phyloP scores from a whole-genome alignment of 1,140 invertebrate species.

The Bilobella aurantiaca region DNA sequence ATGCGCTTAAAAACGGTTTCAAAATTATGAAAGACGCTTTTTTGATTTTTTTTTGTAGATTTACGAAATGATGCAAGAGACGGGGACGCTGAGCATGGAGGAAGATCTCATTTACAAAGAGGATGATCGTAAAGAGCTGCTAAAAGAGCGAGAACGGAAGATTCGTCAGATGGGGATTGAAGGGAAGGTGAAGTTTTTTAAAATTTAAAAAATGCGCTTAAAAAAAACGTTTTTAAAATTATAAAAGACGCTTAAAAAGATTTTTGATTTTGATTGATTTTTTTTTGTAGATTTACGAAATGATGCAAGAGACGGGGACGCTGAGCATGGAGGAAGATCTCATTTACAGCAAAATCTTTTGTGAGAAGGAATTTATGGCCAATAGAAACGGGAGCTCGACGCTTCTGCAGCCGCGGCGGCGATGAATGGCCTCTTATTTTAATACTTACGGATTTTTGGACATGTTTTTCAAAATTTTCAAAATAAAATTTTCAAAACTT shows the following conservation, averaged over 20 bases:
- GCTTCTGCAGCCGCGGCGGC: neutral
- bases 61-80: neutral
- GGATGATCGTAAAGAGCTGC: constrained; percentile 33
- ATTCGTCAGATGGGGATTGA: neutral
- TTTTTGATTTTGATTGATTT: no score
- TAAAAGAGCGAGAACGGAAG: neutral
- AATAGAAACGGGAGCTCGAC: neutral
- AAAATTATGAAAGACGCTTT: no score
- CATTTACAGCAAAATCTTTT: neutral
- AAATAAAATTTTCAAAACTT: neutral
- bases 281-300: neutral
- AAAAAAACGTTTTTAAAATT: no score
- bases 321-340: neutral
- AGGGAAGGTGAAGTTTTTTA: neutral
- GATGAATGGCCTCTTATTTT: neutral
- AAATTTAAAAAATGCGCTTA: no score
- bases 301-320: neutral
- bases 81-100: neutral
- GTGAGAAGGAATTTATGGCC: neutral
- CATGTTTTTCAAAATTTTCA: neutral
- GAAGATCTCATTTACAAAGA: neutral
- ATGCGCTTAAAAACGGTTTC: no score
- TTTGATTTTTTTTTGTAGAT: neutral
- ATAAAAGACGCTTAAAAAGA: no score
- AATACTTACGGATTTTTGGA: neutral